Conservation (phyloP, 2,113 vertebrate genomes). For the Oncorhynchus nerka region DNA sequence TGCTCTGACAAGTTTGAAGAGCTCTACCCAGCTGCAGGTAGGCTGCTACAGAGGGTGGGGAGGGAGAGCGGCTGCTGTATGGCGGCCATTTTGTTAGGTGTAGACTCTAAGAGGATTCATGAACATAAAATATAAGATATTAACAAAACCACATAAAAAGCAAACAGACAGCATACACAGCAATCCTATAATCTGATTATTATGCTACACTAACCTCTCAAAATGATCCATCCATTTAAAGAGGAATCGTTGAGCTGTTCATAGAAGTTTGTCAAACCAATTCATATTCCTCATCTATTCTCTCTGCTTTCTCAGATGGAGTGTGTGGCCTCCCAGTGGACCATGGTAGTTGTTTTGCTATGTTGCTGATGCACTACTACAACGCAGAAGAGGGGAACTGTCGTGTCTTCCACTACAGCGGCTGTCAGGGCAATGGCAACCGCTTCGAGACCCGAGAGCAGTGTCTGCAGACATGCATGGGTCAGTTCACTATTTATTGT, state of each 20-base stretch:
- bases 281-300: not conserved
- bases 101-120: not conserved
- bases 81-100: not conserved
- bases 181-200: too few species aligned
- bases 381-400: conserved; percentile 29
- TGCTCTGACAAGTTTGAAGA: conserved; percentile 4
- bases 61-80: not conserved
- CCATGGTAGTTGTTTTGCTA: conserved; percentile 26
- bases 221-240: too few species aligned
- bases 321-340: conserved; percentile 20
- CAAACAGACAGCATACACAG: not conserved
- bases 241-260: not conserved
- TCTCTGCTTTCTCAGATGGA: conserved; percentile 8
- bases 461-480: conserved; percentile 33
- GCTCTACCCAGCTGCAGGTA: conserved; percentile 45
- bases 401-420: conserved; percentile 44
- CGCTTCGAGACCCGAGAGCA: conserved; percentile 39
- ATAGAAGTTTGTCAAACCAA: too few species aligned
- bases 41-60: not conserved
- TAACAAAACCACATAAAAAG: not conserved
- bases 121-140: not conserved
- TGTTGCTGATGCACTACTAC: conserved; percentile 25
- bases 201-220: too few species aligned
- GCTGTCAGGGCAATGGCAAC: conserved; percentile 57
- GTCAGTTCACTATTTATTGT: conserved; percentile 22